Percentiles rank a stretch among this genome's conserved stretches.
Evolutionary conservation across 1,140 invertebrate genomes (phyloP).

Genomic region (Neotoxoptera formosana): DNA sequence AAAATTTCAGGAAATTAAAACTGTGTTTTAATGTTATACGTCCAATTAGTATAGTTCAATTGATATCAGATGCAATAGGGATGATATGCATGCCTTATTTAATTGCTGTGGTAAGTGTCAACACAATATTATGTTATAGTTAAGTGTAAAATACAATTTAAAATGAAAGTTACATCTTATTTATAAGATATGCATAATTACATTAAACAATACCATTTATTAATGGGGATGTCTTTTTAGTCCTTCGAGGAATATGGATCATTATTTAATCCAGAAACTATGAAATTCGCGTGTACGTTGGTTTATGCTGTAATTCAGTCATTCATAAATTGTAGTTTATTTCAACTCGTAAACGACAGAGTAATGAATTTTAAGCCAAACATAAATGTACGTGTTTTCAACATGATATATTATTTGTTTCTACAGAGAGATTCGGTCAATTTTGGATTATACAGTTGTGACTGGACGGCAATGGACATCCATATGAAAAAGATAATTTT

Average conservation of each 20-base stretch:
- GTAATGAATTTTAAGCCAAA: background rate
- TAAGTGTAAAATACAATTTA: no score
- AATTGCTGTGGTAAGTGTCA: background rate
- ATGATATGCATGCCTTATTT: conserved; percentile 20
- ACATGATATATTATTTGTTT: background rate
- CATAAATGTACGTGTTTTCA: no score
- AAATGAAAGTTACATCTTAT: no score
- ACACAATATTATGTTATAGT: no score
- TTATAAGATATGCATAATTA: no score
- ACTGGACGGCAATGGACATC: background rate
- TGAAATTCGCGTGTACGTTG: background rate
- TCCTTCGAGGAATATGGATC: no score
- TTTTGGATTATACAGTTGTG: background rate
- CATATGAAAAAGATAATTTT: background rate
- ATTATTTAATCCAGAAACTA: no score
- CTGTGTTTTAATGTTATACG: background rate
- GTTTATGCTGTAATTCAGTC: background rate
- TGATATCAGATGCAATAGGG: background rate
- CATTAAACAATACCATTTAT: background rate
- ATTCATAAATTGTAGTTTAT: background rate
- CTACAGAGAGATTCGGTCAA: background rate
- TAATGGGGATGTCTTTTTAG: background rate
- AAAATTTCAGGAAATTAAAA: background rate
- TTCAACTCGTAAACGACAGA: background rate
- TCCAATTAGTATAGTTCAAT: background rate